Base-by-base conservation (phyloP, 2,888 invertebrate species). In the Seira sanloemensis region DNA sequence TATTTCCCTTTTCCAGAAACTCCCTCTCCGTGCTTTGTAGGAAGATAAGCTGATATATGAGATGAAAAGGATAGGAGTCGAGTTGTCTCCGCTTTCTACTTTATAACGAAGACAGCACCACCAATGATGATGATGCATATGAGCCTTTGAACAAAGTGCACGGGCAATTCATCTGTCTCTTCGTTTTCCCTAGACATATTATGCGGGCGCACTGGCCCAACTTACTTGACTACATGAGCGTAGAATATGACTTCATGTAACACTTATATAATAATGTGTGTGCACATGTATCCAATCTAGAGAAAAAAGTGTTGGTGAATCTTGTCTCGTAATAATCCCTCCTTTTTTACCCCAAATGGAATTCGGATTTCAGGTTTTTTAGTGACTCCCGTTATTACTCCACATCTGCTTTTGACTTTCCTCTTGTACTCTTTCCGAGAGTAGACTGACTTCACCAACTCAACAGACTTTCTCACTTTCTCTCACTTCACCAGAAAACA, bases 401-500 rank as follows among this genome's bases (percentile, higher is more conserved):
- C n/a, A 71, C 78, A 71, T 71, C 78, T 78, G 78, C 69, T 78
- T n/a, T n/a, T n/a, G n/a, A n/a, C n/a, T n/a, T n/a, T n/a, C n/a
- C n/a, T n/a, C n/a, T n/a, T n/a, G n/a, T n/a, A n/a, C n/a, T n/a
- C n/a, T n/a, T n/a, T n/a, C n/a, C n/a, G n/a, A n/a, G n/a, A n/a
- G n/a, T n/a, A n/a, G n/a, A n/a, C n/a, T n/a, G n/a, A n/a, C n/a
- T n/a, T n/a, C n/a, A 62, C 9, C 5, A n/a, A 25, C 62, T 65
- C 65, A 81, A 71, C 81, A 81, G 81, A 81, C 81, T 81, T 81
- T 81, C 81, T 81, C 81, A 75, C 81, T 81, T 81, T 81, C 81
- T 81, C 81, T 58, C 74, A 75, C 80, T 75, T 75, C 75, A 75
- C 74, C 65, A 9, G 19, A 27, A 18, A 2, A n/a, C 25, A 25